Percentiles rank a stretch among this genome's conserved stretches.
These are phyloP conservation scores for Beroe forskalii DNA, from an alignment of 37 sponge, comb jelly and placozoan species.

Conservation along the genomic window DNA sequence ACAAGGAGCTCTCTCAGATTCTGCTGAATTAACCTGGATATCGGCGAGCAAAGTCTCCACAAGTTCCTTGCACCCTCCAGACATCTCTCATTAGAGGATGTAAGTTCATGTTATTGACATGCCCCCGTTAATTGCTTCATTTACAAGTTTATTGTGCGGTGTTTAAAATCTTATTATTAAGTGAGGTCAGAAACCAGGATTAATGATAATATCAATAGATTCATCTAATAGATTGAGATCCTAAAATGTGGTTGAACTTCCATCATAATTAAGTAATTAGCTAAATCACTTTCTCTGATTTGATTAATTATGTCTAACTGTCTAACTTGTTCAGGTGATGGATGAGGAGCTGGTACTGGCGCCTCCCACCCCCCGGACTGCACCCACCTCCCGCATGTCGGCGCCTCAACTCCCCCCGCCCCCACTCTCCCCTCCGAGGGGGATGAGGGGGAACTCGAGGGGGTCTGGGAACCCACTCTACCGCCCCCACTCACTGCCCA, in stretches of 20 bases:
- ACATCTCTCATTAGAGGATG: neutral
- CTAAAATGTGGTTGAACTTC: too few relatives aligned
- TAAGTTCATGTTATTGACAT: too few relatives aligned
- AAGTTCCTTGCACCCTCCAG: slow-evolving; percentile 19
- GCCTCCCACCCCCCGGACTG: neutral
- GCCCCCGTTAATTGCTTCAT: too few relatives aligned
- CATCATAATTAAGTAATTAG: too few relatives aligned
- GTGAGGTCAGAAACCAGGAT: too few relatives aligned
- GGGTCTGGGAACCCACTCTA: neutral
- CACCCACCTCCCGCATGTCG: neutral
- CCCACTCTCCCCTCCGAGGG: neutral
- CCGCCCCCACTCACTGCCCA: slow-evolving; percentile 52
- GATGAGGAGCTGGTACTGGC: too few relatives aligned
- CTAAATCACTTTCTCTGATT: too few relatives aligned
- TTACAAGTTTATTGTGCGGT: too few relatives aligned
- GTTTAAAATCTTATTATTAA: too few relatives aligned
- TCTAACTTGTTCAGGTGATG: neutral
- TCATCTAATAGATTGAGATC: too few relatives aligned
- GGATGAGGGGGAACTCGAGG: neutral
- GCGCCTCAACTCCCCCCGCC: neutral
- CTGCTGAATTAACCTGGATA: slow-evolving; percentile 53
- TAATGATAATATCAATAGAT: too few relatives aligned
- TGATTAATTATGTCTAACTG: too few relatives aligned
- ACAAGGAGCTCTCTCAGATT: slow-evolving; percentile 50
- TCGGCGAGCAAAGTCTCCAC: slow-evolving; percentile 17